phyloP scores from a whole-genome alignment of 1,140 invertebrate species.

The Eurosta solidaginis region DNA sequence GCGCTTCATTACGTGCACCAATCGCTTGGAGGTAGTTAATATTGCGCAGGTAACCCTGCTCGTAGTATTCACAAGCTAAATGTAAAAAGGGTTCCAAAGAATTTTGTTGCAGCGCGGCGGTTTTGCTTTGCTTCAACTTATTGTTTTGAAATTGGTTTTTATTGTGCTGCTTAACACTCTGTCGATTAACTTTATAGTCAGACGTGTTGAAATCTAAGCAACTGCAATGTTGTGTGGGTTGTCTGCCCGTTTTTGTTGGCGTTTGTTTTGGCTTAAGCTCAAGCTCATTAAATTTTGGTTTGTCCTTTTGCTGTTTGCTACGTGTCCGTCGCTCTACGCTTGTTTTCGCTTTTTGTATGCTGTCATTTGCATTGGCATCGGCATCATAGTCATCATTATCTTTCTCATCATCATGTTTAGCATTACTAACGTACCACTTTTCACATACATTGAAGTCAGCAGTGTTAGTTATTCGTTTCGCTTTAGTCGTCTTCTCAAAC shows the following conservation, averaged over 20 bases:
- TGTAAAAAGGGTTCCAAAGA: conserved; percentile 44
- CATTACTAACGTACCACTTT: not conserved
- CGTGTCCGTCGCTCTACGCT: conserved; percentile 42
- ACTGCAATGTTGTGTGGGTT: not conserved
- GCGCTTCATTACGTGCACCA: conserved; percentile 40
- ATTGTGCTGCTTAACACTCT: not conserved
- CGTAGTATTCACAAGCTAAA: conserved; percentile 53
- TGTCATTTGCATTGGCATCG: conserved; percentile 40
- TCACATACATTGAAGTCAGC: conserved; percentile 12
- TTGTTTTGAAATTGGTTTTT: not conserved
- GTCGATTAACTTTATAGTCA: not conserved
- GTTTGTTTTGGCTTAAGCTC: not conserved
- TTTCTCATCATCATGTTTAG: not conserved
- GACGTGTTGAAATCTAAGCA: not conserved
- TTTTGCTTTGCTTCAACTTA: not conserved
- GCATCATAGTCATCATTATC: conserved; percentile 21
- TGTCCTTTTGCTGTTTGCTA: not conserved
- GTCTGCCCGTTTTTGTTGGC: not conserved
- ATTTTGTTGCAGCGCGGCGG: conserved; percentile 32
- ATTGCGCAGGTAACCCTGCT: conserved; percentile 47
- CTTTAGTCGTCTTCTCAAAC: not conserved
- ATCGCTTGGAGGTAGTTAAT: conserved; percentile 55
- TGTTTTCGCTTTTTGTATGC: conserved; percentile 47
- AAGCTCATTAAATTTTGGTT: not conserved
- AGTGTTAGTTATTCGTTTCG: conserved; percentile 33